phyloP scores from a whole-genome alignment of 2,888 invertebrate species.

The Clitarchus hookeri region DNA sequence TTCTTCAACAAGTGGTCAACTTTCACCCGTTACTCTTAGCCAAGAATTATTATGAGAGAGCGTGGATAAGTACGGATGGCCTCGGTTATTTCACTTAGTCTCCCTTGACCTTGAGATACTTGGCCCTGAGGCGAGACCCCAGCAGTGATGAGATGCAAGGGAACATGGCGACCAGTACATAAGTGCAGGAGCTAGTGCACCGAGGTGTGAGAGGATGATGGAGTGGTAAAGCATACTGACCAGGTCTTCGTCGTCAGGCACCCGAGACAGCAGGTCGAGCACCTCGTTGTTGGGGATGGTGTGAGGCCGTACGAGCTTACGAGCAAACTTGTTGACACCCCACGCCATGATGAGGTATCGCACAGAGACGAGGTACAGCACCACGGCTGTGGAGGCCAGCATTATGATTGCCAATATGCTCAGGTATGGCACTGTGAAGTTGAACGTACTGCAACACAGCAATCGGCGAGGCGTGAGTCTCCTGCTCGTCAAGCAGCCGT shows the following conservation, averaged over 20 bases:
- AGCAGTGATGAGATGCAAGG: too few relatives aligned
- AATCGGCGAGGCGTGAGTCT: neutral
- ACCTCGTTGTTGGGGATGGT: constrained; percentile 97
- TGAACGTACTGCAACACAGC: constrained; percentile 78
- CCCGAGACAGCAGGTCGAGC: constrained; percentile 89
- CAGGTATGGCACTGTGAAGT: constrained; percentile 95
- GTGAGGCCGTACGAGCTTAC: constrained; percentile 89
- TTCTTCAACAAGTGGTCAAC: too few relatives aligned
- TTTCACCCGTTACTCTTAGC: too few relatives aligned
- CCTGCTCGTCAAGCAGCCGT: too few relatives aligned
- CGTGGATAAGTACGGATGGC: too few relatives aligned
- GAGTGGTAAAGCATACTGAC: constrained; percentile 61
- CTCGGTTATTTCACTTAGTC: too few relatives aligned
- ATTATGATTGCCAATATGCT: constrained; percentile 89
- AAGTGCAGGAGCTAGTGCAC: too few relatives aligned
- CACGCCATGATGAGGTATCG: constrained; percentile 88
- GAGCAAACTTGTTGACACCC: constrained; percentile 96
- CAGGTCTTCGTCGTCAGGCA: constrained; percentile 92
- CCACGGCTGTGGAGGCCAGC: constrained; percentile 71
- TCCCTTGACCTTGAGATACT: too few relatives aligned
- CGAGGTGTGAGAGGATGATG: neutral
- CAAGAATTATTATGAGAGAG: too few relatives aligned
- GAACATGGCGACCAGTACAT: too few relatives aligned
- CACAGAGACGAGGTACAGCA: constrained; percentile 87
- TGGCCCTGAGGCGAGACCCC: too few relatives aligned